Percentiles rank a stretch among this genome's conserved stretches.
These are phyloP conservation scores for Tetrao urogallus DNA, from an alignment of 2,113 vertebrate genomes.

Conservation along the genomic window DNA sequence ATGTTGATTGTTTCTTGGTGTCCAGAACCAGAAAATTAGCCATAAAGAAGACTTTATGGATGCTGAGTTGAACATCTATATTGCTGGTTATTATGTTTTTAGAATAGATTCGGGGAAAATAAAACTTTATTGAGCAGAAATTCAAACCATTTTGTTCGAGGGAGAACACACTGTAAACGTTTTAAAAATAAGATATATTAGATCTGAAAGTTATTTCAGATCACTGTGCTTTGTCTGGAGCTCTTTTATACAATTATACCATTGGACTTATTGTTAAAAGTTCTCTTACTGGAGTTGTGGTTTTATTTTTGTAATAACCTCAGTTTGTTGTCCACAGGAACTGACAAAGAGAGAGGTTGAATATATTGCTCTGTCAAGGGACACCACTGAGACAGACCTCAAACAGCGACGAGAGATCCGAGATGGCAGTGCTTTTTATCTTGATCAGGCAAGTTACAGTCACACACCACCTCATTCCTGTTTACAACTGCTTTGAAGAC, in stretches of 20 bases:
- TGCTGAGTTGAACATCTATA: not conserved
- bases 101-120: not conserved
- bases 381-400: constrained; percentile 96
- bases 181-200: not conserved
- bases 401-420: constrained; percentile 96
- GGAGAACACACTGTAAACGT: not conserved
- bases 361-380: constrained; percentile 92
- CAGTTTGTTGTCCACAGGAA: constrained; percentile 80
- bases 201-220: not conserved
- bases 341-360: constrained; percentile 93
- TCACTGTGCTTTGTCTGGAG: not conserved
- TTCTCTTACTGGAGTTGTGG: not conserved
- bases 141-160: not conserved
- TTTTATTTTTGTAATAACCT: constrained; percentile 43
- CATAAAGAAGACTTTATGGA: not conserved
- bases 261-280: not conserved
- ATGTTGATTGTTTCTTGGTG: not conserved
- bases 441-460: constrained; percentile 89
- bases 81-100: not conserved
- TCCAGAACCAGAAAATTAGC: not conserved
- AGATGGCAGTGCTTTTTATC: constrained; percentile 91
- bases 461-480: not conserved
- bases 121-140: constrained; percentile 34
- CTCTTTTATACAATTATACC: not conserved
- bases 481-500: not conserved